Conservation (phyloP, 2,113 vertebrate genomes). For the Paratilapia polleni region DNA sequence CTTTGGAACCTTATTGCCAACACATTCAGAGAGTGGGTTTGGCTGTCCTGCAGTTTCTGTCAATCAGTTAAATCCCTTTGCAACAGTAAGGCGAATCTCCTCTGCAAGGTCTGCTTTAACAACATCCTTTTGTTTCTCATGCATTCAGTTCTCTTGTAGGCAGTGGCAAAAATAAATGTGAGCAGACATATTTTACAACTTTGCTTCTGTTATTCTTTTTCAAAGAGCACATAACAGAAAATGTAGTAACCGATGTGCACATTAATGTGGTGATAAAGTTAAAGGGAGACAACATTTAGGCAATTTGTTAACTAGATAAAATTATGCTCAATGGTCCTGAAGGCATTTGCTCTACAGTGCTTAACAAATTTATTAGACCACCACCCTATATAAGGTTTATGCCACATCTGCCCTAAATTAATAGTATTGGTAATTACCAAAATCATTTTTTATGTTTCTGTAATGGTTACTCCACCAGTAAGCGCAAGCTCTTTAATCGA, state of each 20-base stretch:
- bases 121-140: constrained; percentile 55
- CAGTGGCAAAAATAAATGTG: constrained; percentile 41
- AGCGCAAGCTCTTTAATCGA: no score
- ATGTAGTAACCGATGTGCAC: constrained; percentile 36
- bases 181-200: constrained; percentile 46
- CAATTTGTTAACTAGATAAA: constrained; percentile 1
- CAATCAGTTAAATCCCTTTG: constrained; percentile 69
- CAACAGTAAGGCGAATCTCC: constrained; percentile 33
- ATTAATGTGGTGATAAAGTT: constrained; percentile 32
- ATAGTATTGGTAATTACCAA: no score
- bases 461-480: no score
- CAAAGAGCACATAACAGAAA: constrained; percentile 54
- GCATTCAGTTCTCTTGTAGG: constrained; percentile 50
- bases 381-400: no score
- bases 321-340: neutral
- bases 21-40: constrained; percentile 47
- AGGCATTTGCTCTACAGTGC: neutral
- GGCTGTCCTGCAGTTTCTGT: constrained; percentile 62
- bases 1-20: constrained; percentile 39
- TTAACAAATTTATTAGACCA: no score
- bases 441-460: no score
- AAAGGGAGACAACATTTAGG: constrained; percentile 9
- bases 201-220: constrained; percentile 41
- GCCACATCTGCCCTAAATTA: no score
- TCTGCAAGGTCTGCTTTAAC: constrained; percentile 47